A percentile compares a stretch with the other conserved stretches of the same genome.
Evolutionary conservation across 2,113 vertebrate species (phyloP).

Genomic region (Lasiurus cinereus): DNA sequence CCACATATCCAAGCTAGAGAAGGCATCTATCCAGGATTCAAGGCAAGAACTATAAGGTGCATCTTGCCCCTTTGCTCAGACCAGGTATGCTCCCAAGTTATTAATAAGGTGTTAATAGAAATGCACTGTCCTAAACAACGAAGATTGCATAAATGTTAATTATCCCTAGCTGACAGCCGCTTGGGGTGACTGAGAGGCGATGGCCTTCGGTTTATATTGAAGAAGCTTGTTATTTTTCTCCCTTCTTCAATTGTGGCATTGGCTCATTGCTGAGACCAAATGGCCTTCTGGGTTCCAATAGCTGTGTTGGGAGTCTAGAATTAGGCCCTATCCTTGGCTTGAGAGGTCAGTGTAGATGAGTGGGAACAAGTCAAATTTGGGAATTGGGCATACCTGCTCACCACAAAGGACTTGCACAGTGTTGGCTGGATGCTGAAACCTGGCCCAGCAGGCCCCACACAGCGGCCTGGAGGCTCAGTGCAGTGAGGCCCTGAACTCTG

Average conservation of each 20-base stretch:
- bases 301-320: background rate
- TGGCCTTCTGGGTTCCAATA: background rate
- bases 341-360: background rate
- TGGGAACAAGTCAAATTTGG: background rate
- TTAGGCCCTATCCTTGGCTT: background rate
- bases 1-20: background rate
- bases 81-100: background rate
- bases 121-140: background rate
- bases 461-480: background rate
- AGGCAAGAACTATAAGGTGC: background rate
- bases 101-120: background rate
- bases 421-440: background rate
- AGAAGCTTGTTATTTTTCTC: background rate
- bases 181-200: background rate
- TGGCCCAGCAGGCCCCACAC: accelerated
- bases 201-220: background rate
- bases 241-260: background rate
- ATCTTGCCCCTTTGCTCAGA: background rate
- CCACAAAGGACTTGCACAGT: accelerated
- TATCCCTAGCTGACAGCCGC: background rate
- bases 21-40: background rate
- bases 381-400: background rate
- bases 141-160: background rate
- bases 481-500: background rate
- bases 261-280: background rate